Conservation (phyloP, 2,113 vertebrate genomes). For the Camarhynchus parvulus region DNA sequence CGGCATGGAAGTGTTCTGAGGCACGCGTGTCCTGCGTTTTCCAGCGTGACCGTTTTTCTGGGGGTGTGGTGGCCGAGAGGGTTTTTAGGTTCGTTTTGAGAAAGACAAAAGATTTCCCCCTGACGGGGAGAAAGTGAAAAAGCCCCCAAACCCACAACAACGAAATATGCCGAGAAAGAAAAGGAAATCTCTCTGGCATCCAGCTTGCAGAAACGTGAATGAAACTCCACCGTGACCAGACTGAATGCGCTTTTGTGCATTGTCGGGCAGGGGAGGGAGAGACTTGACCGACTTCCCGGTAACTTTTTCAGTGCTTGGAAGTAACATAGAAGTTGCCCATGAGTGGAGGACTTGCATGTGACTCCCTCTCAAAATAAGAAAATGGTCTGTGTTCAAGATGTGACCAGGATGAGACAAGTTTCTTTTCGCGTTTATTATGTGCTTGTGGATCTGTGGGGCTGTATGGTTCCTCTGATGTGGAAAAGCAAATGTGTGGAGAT, state of each 20-base stretch:
- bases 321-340: slow-evolving; percentile 41
- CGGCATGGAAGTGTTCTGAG: not conserved
- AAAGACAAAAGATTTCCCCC: not conserved
- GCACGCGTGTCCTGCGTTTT: not conserved
- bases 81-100: not conserved
- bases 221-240: not conserved
- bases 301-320: slow-evolving; percentile 52
- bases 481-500: not conserved
- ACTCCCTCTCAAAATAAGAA: not conserved
- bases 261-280: not conserved
- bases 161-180: not conserved
- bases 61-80: not conserved
- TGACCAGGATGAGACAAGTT: not conserved
- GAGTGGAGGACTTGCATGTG: slow-evolving; percentile 16
- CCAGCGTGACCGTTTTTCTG: not conserved
- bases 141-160: not conserved
- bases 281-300: slow-evolving; percentile 3
- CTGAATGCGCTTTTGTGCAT: slow-evolving; percentile 28
- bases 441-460: not conserved
- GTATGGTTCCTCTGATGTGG: not conserved
- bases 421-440: not conserved
- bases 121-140: not conserved
- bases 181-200: not conserved
- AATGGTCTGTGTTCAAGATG: slow-evolving; percentile 56
- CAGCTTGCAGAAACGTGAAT: not conserved